Base-by-base conservation (phyloP, 92 coral and sea anemone genomes). In the Epizoanthus scotinus region DNA sequence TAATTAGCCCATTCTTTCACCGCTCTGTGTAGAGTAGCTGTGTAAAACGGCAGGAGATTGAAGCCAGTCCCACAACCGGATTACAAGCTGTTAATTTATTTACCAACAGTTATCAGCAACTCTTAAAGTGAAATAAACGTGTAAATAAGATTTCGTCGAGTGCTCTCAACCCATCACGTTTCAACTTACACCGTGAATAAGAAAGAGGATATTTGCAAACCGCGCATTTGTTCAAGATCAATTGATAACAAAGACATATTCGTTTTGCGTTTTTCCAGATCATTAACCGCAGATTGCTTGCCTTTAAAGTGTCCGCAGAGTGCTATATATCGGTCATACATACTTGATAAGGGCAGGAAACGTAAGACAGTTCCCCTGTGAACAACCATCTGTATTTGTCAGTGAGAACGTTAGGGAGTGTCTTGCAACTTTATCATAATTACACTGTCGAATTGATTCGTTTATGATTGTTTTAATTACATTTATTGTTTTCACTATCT, bases 381-480 rank as follows among this genome's bases (percentile, higher is more conserved):
- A 24, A 25, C 78, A 71, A 25, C 62, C 57, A 71, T 8, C 61
- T 50, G 78, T 17, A 50, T 8, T 50, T 4, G 57, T 50, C 13
- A 21, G 40, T 13, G n/a, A 53, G 55, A 52, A 26, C 19, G 38
- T 67, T 0, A 28, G 29, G 63, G 78, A 71, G 62, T 71, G 78
- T 21, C 49, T 40, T 38, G 36, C 58, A 69, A 44, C 55, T 69
- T 47, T 40, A 42, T 71, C 27, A 15, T 25, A 52, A 71, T 71
- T 38, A 52, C 27, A 12, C 63, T 53, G 78, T 50, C 62, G 36
- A 15, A 50, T 71, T 73, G 60, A 73, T 73, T 56, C 58, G 53
- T 26, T 73, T 73, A 18, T 56, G 79, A 73, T 73, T 55, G 53
- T 8, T 73, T 47, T 56, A 29, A 34, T 55, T 73, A 56, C 79